phyloP scores from a whole-genome alignment of 2,113 vertebrate genomes.

The Myotis brandtii region DNA sequence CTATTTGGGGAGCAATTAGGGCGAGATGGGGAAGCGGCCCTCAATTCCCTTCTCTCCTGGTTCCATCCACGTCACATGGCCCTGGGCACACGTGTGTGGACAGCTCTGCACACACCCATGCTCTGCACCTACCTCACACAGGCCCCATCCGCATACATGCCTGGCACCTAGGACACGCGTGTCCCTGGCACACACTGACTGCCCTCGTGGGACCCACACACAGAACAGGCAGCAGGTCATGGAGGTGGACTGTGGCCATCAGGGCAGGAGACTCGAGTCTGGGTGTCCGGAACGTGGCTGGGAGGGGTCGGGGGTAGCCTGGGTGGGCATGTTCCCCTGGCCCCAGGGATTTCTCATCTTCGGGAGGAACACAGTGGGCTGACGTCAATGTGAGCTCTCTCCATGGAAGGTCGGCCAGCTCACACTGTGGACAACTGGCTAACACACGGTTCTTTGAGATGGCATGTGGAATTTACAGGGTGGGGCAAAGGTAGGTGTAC shows the following conservation, averaged over 20 bases:
- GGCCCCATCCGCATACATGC: not conserved
- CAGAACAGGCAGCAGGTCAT: not conserved
- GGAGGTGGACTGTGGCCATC: not conserved
- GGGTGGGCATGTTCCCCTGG: too few species aligned
- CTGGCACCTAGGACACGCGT: not conserved
- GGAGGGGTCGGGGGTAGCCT: too few species aligned
- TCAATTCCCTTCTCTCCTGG: not conserved
- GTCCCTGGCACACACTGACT: not conserved
- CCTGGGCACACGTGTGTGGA: too few species aligned
- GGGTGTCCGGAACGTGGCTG: too few species aligned
- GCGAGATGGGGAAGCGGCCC: not conserved
- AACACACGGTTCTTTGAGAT: not conserved
- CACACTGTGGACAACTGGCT: not conserved
- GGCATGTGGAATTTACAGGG: not conserved
- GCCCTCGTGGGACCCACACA: not conserved
- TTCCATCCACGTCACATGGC: not conserved
- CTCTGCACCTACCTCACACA: not conserved
- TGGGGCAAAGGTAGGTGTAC: not conserved
- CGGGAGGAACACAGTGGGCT: not conserved
- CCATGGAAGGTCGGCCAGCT: too few species aligned
- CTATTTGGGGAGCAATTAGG: not conserved
- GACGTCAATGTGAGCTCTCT: not conserved
- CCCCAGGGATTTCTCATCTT: accelerated
- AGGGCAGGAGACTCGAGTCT: too few species aligned
- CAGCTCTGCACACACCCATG: not conserved